Base-by-base conservation (phyloP, 2,888 invertebrate species). In the Bellardia bayeri region DNA sequence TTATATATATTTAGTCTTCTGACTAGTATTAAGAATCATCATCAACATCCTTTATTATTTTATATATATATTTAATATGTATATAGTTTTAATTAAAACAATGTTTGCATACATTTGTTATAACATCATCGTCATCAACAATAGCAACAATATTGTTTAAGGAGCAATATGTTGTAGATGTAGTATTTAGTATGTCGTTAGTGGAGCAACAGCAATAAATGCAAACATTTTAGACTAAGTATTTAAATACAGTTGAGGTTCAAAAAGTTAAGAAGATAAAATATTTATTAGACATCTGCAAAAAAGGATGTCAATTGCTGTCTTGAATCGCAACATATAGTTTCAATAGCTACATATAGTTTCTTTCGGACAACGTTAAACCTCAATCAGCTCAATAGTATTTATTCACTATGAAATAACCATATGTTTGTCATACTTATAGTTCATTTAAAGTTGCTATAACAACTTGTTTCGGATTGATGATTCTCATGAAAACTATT, bases 1-100 rank as follows among this genome's bases (percentile, higher is more conserved):
- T 81, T 80, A 40, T 51, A 51, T 37, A 16, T 74, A 30, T 68
- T 8, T 40, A 61, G 11, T 63, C 45, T 71, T 58, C 64, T 78
- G 45, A 56, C 13, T 63, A 13, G 45, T 56, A 64, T 45, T 49
- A 66, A 58, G 23, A 72, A 61, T 72, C 49, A 66, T 84, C 40
- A 83, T 69, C 37, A 72, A 71, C 64, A 83, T 49, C 66, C 56
- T 78, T 78, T 79, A 79, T 81, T 78, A 40, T 72, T 74, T 84
- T 84, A 84, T 81, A 78, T 81, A 78, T 66, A 23, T 23, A 23
- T 1, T 1, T 23, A 23, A 23, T 0, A 23, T 23, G 23, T 23
- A 23, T 23, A 23, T 23, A 84, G 49, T 87, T 87, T 84, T 87
- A 87, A 84, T 84, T 87, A 81, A 72, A 84, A 72, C 84, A 81